Evolutionary conservation across 1,140 invertebrate genomes (phyloP), one percentile per base, ranked within the genome.

Genomic region (Pseudomyrmex flavicornis): DNA sequence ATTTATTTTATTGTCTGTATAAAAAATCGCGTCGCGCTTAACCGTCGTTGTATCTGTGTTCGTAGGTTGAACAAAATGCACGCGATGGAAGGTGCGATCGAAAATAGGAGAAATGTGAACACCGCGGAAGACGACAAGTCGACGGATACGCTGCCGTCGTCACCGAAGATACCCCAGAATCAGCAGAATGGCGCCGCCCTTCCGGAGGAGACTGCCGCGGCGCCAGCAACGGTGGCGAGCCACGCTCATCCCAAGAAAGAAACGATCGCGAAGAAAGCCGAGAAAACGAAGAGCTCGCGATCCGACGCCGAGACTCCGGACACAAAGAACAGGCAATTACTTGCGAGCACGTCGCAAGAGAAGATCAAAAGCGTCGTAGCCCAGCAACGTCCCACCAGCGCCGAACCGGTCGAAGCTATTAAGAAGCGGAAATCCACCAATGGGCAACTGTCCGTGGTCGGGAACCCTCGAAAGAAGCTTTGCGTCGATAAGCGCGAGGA

Each of bases 61-160:
- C 86, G 50, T 84, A 94, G 93, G 56, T 88, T 94, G 75, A 94
- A 94, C 91, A 94, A 91, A 70, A 94, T 94, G 93, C 94, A 94
- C 72, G 92, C 92, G 46, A 94, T 93, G 91, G 94, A 95, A 68
- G 92, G 90, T 58, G 88, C 80, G 12, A 76, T 85, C 46, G 91
- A 88, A 58, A 89, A 88, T 13, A 91, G 84, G 10, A 93, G 93
- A 80, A 93, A 91, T 69, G 83, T 90, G 52, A 91, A 93, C 20
- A 74, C 86, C 10, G 90, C 91, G 10, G 80, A 90, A 0, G 91
- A 91, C 26, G 89, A 92, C 20, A 87, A 92, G n/a, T 86, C 91
- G 35, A 91, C 93, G n/a, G 91, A 92, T 1, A 82, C 86, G 54
- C 77, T 88, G 82, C 68, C 89, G 86, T 83, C 83, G 0, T 93